Base-by-base conservation (phyloP, 2,797 vertebrate genomes). In the Tragelaphus oryx region DNA sequence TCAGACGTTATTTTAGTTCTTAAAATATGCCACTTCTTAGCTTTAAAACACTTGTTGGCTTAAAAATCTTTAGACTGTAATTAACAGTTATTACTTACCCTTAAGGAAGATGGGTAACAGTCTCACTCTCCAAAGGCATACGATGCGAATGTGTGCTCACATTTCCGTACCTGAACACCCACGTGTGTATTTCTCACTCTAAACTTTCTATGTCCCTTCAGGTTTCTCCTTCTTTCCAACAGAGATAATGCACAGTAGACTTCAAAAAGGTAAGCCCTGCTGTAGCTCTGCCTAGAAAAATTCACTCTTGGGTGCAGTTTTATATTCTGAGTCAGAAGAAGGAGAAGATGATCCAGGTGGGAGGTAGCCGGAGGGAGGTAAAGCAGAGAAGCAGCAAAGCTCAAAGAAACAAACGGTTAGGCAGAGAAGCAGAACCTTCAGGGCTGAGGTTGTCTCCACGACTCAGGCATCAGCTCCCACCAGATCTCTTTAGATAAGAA, bases 231-330 rank as follows among this genome's bases (percentile, higher is more conserved):
- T 86, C 48, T 30, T 80, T 28, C 30, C 91, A 37, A 83, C 1
- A 81, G 81, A 89, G 46, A 60, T 12, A 62, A 88, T 52, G 14
- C 22, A n/a, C 48, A 62, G 33, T 44, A 2, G 28, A 94, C 60
- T 71, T 91, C 95, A 75, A 57, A 93, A 18, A 89, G 26, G n/a
- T 94, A 82, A 94, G 22, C 33, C 41, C 44, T 48, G 9, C 44
- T 68, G 4, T 62, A 79, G 6, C n/a, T 62, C 83, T 91, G 22
- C 41, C 76, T 75, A 18, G 59, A 93, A 79, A 92, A 84, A 68
- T 76, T 55, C 33, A 55, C 76, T 48, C 12, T 44, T 11, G 48
- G 26, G 44, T 48, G 10, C 18, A 88, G 4, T 91, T 88, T 96
- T 85, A 65, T 22, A 94, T 55, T 54, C 28, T 79, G 52, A 59